Conservation (phyloP, 2,797 vertebrate species). For the Ambastaia sidthimunki region DNA sequence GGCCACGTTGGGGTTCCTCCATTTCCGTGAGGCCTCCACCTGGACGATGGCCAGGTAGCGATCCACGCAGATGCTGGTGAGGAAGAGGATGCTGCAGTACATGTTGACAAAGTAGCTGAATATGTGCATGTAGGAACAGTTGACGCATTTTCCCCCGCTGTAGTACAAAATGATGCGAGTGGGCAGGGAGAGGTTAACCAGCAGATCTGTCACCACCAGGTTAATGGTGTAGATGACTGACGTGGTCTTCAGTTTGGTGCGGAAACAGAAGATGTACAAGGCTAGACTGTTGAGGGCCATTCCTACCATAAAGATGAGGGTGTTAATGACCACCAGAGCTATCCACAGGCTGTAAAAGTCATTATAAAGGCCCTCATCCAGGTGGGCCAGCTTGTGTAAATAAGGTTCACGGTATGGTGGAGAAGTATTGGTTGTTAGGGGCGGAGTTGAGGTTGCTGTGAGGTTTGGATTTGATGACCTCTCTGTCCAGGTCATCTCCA, state of each 20-base stretch:
- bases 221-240: constrained; percentile 97
- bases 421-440: constrained; percentile 51
- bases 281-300: constrained; percentile 91
- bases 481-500: constrained; percentile 74
- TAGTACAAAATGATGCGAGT: constrained; percentile 90
- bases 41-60: constrained; percentile 95
- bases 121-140: constrained; percentile 89
- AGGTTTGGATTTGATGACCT: constrained; percentile 64
- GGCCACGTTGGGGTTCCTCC: constrained; percentile 87
- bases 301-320: constrained; percentile 89
- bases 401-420: constrained; percentile 70
- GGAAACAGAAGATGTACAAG: constrained; percentile 92
- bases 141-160: constrained; percentile 80
- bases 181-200: constrained; percentile 93
- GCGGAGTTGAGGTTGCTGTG: constrained; percentile 58
- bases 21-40: constrained; percentile 86
- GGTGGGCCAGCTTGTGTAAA: constrained; percentile 80
- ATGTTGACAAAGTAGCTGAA: constrained; percentile 99
- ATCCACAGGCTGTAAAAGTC: constrained; percentile 90
- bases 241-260: constrained; percentile 87
- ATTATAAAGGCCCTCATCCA: constrained; percentile 83
- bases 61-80: constrained; percentile 96
- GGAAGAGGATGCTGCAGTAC: constrained; percentile 97
- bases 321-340: constrained; percentile 84
- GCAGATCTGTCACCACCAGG: constrained; percentile 89